These are phyloP conservation scores for Hirtodrosophila confusa DNA, from an alignment of 2,888 invertebrate species.

Conservation along the genomic window DNA sequence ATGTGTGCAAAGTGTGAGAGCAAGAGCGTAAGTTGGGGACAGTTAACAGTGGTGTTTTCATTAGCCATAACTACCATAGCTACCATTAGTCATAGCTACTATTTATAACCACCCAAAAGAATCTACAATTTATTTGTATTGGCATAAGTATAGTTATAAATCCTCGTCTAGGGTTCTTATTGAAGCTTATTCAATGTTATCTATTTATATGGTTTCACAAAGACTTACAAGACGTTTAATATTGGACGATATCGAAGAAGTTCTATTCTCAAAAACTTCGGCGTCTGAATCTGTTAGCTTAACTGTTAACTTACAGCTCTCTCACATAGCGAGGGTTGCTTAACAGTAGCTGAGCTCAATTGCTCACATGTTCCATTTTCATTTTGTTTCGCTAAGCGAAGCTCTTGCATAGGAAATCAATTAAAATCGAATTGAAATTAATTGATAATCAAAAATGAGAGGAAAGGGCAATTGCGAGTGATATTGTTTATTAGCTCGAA, in stretches of 20 bases:
- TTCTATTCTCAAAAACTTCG: constrained; percentile 2
- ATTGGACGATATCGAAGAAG: no score
- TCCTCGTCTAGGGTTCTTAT: no score
- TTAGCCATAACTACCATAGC: not conserved
- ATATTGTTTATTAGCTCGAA: not conserved
- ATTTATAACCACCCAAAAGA: not conserved
- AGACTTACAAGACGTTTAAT: no score
- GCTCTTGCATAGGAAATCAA: constrained; percentile 40
- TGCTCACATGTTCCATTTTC: constrained; percentile 50
- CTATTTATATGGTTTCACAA: no score
- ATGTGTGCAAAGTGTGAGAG: constrained; percentile 8
- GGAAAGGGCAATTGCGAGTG: constrained; percentile 14
- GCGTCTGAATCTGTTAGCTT: not conserved
- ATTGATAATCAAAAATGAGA: constrained; percentile 36
- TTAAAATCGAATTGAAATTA: constrained; percentile 55
- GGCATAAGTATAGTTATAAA: not conserved
- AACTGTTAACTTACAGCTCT: constrained; percentile 23
- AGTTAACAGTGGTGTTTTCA: constrained; percentile 23
- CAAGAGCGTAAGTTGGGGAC: not conserved
- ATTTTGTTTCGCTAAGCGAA: constrained; percentile 20
- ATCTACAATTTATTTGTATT: not conserved
- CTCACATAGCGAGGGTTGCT: constrained; percentile 17
- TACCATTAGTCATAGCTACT: constrained; percentile 9
- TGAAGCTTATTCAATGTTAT: no score
- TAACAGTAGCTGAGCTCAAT: constrained; percentile 24